Conservation (phyloP, 2,113 vertebrate genomes). For the Caracal caracal region DNA sequence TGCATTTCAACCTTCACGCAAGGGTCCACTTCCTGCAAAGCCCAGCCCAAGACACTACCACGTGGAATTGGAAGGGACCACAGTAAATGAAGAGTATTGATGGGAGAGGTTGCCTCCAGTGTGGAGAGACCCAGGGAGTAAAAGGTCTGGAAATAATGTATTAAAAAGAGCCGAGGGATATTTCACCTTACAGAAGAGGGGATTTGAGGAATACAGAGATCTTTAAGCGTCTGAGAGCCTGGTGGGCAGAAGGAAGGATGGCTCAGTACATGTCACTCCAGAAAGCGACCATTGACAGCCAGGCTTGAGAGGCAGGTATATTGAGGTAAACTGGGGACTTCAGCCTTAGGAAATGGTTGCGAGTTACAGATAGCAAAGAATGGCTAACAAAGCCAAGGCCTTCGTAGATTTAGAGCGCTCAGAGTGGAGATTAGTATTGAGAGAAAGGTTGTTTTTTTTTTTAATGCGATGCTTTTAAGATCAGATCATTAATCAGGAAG, state of each 20-base stretch:
- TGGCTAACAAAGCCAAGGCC: background rate
- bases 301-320: background rate
- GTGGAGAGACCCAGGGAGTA: background rate
- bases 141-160: background rate
- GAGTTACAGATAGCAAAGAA: background rate
- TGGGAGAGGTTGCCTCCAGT: background rate
- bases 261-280: background rate
- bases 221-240: background rate
- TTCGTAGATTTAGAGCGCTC: background rate
- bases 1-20: background rate
- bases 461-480: conserved; percentile 13
- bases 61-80: background rate
- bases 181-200: background rate
- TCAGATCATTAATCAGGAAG: background rate
- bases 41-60: background rate
- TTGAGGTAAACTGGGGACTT: background rate
- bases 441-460: conserved; percentile 25
- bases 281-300: background rate
- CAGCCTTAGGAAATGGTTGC: background rate
- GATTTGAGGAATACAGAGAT: background rate
- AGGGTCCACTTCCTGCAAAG: background rate
- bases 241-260: background rate
- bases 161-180: background rate
- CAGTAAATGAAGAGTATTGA: background rate
- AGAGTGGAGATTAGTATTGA: conserved; percentile 24